Conservation (phyloP, 1,140 invertebrate species). For the Brachionus plicatilis region DNA sequence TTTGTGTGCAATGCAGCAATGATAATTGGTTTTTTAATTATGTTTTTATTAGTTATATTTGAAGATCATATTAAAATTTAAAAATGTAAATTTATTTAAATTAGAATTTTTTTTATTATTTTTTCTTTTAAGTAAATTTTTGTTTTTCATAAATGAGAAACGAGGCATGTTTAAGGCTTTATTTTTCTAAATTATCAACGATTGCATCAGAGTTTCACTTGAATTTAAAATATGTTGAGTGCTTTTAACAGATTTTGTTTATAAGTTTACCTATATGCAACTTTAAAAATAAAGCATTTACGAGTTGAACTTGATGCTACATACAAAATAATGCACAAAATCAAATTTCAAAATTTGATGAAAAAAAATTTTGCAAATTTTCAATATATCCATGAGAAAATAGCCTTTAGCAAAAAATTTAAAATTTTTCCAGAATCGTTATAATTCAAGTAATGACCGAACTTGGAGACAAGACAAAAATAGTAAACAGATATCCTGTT, state of each 20-base stretch:
- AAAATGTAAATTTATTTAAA: not conserved
- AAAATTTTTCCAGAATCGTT: too few species aligned
- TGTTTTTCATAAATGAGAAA: not conserved
- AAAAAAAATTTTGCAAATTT: too few species aligned
- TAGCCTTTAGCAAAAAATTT: too few species aligned
- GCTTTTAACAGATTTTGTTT: not conserved
- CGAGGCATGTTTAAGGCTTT: not conserved
- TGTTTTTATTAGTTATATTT: constrained; percentile 36
- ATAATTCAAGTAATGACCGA: not conserved
- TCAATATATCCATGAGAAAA: too few species aligned
- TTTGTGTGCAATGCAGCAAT: constrained; percentile 16
- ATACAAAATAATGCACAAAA: not conserved
- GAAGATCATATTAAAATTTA: constrained; percentile 36
- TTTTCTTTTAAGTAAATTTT: not conserved
- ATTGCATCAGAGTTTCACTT: not conserved
- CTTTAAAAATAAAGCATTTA: not conserved
- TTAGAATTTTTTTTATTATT: not conserved
- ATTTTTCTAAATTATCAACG: not conserved
- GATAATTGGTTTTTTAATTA: not conserved
- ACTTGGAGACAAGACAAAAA: not conserved
- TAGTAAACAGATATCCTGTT: not conserved
- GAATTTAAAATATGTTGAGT: not conserved
- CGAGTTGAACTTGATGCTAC: not conserved
- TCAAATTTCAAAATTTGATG: not conserved
- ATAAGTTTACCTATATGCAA: not conserved